These are phyloP conservation scores for Rhogogaster chlorosoma DNA, from an alignment of 2,888 invertebrate genomes.

Conservation along the genomic window DNA sequence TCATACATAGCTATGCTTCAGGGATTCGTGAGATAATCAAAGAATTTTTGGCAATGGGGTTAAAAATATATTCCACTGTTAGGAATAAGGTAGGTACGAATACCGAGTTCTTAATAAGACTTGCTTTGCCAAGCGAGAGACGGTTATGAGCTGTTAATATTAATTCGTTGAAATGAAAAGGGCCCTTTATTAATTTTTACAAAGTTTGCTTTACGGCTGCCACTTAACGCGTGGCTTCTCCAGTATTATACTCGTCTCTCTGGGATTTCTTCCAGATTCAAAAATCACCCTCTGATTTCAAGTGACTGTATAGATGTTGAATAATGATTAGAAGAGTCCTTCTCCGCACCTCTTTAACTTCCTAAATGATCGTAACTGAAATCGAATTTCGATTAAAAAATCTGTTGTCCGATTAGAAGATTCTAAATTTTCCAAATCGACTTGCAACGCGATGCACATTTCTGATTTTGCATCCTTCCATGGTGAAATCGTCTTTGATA, in stretches of 20 bases:
- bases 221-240: slow-evolving; percentile 16
- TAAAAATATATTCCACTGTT: background rate
- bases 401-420: background rate
- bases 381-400: background rate
- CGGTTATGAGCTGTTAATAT: slow-evolving; percentile 49
- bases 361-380: too few relatives aligned
- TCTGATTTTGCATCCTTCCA: background rate
- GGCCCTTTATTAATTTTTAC: slow-evolving; percentile 50
- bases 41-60: background rate
- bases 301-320: background rate
- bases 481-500: too few relatives aligned
- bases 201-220: slow-evolving; percentile 44
- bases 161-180: slow-evolving; percentile 46
- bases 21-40: background rate
- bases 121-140: background rate
- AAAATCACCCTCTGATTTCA: background rate
- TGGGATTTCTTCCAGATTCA: background rate
- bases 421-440: background rate
- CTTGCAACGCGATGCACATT: background rate
- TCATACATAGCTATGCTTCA: background rate
- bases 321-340: background rate
- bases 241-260: background rate
- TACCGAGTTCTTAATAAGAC: slow-evolving; percentile 18
- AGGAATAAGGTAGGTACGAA: background rate
- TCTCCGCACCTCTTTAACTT: too few relatives aligned